Evolutionary conservation across 2,113 vertebrate genomes (phyloP).

Genomic region (Pelusios castaneus): DNA sequence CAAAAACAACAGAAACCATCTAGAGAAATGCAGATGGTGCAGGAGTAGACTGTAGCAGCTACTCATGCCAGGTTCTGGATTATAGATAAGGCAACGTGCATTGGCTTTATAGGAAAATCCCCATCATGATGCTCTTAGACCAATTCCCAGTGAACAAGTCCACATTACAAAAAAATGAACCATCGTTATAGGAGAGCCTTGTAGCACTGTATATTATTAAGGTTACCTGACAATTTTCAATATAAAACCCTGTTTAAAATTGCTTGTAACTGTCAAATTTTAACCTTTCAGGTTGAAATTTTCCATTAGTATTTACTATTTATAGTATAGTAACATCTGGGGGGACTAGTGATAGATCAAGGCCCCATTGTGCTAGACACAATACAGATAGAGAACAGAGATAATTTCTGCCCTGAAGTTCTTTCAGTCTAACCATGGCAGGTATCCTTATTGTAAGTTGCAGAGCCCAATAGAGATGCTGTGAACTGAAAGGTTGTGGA

Average conservation of each 20-base stretch:
- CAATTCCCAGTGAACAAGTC: accelerated
- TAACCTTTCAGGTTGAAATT: neutral
- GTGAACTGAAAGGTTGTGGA: neutral
- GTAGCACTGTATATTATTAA: neutral
- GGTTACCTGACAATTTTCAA: neutral
- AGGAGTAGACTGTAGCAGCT: neutral
- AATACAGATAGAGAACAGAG: neutral
- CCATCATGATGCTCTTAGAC: neutral
- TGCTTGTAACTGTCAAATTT: neutral
- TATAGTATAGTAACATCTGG: neutral
- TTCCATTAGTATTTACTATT: neutral
- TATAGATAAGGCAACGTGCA: neutral
- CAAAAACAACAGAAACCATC: neutral
- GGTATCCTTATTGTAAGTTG: neutral
- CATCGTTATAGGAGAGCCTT: neutral
- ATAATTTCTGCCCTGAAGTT: neutral
- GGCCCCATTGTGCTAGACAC: neutral
- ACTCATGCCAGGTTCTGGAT: neutral
- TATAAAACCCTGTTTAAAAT: neutral
- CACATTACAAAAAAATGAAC: neutral
- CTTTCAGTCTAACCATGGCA: neutral
- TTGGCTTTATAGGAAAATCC: neutral
- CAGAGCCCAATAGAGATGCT: neutral
- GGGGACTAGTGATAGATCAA: neutral
- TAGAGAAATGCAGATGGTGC: neutral